phyloP scores from a whole-genome alignment of 2,797 vertebrate genomes.

The Hippoglossus hippoglossus region DNA sequence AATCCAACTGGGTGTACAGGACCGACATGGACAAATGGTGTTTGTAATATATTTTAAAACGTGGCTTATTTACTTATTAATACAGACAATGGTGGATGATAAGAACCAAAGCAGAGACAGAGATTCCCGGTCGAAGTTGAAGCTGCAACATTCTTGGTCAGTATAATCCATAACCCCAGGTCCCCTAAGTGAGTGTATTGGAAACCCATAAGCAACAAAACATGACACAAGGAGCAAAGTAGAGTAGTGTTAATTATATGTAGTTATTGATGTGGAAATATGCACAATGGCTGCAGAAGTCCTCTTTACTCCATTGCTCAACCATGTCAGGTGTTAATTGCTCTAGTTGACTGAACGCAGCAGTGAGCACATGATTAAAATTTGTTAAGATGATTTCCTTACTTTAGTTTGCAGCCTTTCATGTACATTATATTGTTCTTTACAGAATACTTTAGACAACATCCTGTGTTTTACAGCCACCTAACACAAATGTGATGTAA shows the following conservation, averaged over 20 bases:
- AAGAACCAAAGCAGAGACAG: not conserved
- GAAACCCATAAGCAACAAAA: not conserved
- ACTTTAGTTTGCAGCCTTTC: not conserved
- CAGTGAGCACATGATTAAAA: slow-evolving; percentile 34
- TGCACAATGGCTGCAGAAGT: slow-evolving; percentile 15
- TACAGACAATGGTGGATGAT: not conserved
- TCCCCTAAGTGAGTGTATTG: too few species aligned
- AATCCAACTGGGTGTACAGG: not conserved
- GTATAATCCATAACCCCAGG: not conserved
- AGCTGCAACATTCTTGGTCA: not conserved
- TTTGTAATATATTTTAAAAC: not conserved
- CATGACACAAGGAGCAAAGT: not conserved
- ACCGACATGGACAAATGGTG: not conserved
- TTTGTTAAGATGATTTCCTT: slow-evolving; percentile 17
- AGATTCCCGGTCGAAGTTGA: not conserved
- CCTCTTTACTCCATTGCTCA: slow-evolving; percentile 2
- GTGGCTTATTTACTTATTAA: too few species aligned
- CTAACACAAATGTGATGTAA: not conserved
- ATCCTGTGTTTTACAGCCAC: slow-evolving; percentile 7
- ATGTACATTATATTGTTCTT: slow-evolving; percentile 12
- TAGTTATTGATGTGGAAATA: too few species aligned
- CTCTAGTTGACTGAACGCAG: slow-evolving; percentile 14
- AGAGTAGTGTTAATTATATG: not conserved
- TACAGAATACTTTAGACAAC: slow-evolving; percentile 6
- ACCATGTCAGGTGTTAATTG: slow-evolving; percentile 4